Evolutionary conservation across 2,113 vertebrate species (phyloP).

Genomic region (Takifugu bimaculatus): DNA sequence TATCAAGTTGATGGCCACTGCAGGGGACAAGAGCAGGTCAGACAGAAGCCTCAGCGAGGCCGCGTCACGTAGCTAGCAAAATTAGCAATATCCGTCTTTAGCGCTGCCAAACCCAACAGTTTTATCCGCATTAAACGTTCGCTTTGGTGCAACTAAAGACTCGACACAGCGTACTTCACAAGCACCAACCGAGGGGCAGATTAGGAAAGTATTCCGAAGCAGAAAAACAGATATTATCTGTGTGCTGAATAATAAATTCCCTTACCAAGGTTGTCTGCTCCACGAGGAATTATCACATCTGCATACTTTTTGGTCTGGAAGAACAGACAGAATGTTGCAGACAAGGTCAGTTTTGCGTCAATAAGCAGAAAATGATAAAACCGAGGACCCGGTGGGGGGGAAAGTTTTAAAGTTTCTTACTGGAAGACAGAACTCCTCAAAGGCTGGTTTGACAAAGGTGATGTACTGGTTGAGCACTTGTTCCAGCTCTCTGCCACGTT

Average conservation of each 20-base stretch:
- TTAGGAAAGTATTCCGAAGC: background rate
- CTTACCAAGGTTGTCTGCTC: conserved; percentile 94
- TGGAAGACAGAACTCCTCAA: conserved; percentile 97
- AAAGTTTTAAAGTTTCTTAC: conserved; percentile 71
- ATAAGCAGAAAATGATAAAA: background rate
- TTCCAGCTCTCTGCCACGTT: conserved; percentile 89
- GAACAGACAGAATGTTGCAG: conserved; percentile 3
- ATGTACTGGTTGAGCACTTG: conserved; percentile 94
- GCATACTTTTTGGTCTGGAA: conserved; percentile 97
- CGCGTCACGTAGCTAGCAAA: too few relatives aligned
- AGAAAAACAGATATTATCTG: background rate
- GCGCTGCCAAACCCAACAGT: too few relatives aligned
- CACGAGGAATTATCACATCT: conserved; percentile 95
- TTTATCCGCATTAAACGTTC: too few relatives aligned
- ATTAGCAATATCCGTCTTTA: too few relatives aligned
- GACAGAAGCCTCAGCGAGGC: background rate
- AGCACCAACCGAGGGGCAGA: background rate
- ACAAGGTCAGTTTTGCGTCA: too few relatives aligned
- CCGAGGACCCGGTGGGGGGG: background rate
- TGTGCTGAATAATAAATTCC: background rate
- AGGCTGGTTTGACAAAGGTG: conserved; percentile 96
- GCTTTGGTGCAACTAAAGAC: too few relatives aligned
- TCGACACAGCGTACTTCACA: background rate
- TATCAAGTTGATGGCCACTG: conserved; percentile 98
- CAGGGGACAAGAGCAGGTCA: background rate